Evolutionary conservation across 1,140 invertebrate genomes (phyloP), one percentile per base, ranked within the genome.

Genomic region (Lethrus apterus): DNA sequence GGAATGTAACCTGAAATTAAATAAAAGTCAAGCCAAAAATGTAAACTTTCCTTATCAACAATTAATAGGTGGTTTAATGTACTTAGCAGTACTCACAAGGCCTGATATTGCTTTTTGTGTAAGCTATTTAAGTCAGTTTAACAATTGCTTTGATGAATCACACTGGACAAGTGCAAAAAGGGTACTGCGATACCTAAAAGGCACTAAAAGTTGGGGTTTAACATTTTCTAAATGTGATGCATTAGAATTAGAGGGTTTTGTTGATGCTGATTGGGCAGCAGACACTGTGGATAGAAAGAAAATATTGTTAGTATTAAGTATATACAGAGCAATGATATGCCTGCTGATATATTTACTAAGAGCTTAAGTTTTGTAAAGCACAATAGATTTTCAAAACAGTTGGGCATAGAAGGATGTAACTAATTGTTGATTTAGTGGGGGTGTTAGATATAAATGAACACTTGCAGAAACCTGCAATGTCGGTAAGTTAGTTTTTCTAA

Each of bases 191-290:
- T 69, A 70, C 41, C 46, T 71, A 3, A 56, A 58, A 42, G 57
- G 57, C 18, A 69, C 67, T 4, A 38, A 30, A 5, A 18, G 59
- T 48, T 55, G 35, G 29, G 11, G 50, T 38, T 33, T 62, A 36
- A 36, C 38, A 50, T 56, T 54, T 44, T 15, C 30, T 10, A 55
- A 50, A 55, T 24, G 11, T n/a, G 29, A 33, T 31, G 19, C 20
- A 26, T 14, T 55, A 31, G 19, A 19, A 17, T 33, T 44, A 13
- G 7, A 32, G 9, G 46, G 50, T 34, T 52, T 31, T 35, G 41
- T 44, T 15, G 68, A 69, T 55, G 59, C 64, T 0, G 65, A 69
- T 40, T 68, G 59, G 57, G 64, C 46, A 8, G 50, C 50, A 26
- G 46, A 60, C 43, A 29, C 45, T 5, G 38, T 45, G 21, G 56